phyloP scores from a whole-genome alignment of 2,797 vertebrate genomes.

The Vireo griseus region DNA sequence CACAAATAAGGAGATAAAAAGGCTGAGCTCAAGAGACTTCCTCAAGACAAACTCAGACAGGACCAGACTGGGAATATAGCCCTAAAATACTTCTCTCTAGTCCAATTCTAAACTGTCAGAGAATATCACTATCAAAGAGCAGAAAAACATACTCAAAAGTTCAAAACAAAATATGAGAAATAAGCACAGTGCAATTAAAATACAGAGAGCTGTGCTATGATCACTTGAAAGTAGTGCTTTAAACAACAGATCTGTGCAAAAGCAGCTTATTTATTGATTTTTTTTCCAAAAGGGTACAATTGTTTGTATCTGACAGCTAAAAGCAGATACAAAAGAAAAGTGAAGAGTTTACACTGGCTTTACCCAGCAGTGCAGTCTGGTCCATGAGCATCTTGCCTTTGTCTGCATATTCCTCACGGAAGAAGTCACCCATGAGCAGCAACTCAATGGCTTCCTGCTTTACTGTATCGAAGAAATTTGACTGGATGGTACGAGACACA shows the following conservation, averaged over 20 bases:
- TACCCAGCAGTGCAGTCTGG: conserved; percentile 73
- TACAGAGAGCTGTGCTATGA: neutral
- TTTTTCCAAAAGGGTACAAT: neutral
- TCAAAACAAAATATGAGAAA: neutral
- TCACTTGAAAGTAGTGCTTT: neutral
- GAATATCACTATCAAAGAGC: neutral
- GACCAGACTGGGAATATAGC: neutral
- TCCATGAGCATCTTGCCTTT: conserved; percentile 76
- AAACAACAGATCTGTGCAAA: neutral
- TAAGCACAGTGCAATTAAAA: neutral
- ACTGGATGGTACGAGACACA: conserved; percentile 78
- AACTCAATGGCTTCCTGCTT: conserved; percentile 80
- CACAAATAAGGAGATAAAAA: neutral
- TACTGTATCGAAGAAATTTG: conserved; percentile 75
- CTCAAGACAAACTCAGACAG: neutral
- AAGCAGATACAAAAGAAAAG: neutral
- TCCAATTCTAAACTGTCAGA: neutral
- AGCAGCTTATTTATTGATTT: neutral
- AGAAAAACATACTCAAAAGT: neutral
- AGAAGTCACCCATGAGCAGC: conserved; percentile 76
- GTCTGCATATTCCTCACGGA: conserved; percentile 70
- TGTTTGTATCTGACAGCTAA: neutral
- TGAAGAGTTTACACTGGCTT: neutral
- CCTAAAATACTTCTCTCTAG: neutral
- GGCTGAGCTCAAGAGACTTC: neutral